Base-by-base conservation (phyloP, 2,113 vertebrate genomes). In the Hepsetus odoe region DNA sequence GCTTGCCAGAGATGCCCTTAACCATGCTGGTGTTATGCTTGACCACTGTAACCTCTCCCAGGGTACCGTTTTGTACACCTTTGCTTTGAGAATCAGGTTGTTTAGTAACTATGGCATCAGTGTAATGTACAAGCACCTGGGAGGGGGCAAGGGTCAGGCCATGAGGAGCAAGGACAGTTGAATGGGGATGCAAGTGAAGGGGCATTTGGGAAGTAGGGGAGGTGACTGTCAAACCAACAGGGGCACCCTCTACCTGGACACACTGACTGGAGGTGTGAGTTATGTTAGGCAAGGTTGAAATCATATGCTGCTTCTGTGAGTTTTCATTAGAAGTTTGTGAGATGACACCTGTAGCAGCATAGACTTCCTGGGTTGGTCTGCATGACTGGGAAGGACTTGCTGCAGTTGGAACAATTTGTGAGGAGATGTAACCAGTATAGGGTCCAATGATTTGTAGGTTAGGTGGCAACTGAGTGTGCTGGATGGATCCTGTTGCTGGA, bases 381-480 rank as follows among this genome's bases (percentile, higher is more conserved):
- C 95, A 94, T 28, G 85, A 87, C 13, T 85, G 84, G 14, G 86
- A 72, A 61, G 93, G 86, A 90, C 92, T 93, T 89, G 92, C 90
- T 1, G 92, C 91, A 40, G 92, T 88, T 74, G 97, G 94, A 85
- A 98, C 94, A 85, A 99, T 92, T 88, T 97, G 98, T 0, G 98
- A 98, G 74, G 97, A 96, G 87, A 98, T 96, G 91, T 98, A 98
- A 76, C 97, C 95, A 5, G 96, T 89, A 28, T 99, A 99, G 40
- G 96, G 95, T 72, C 96, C 95, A 2, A 99, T 96, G 28, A 99
- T 97, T 93, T 99, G 98, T 86, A 99, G 95, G 44, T 96, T 96
- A 82, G 95, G 95, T 26, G 95, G 95, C 79, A 99, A 89, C 87
- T 96, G 97, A 0, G 96, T 92, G 35, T 97, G 96, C 92, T 98